Evolutionary conservation across 2,113 vertebrate species (phyloP).

Genomic region (human (Homo sapiens)): GRCh38 chr7:82548001-82548500

Average conservation of each 20-base stretch:
- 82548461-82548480: conserved; percentile 33
- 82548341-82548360: background rate
- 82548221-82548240: background rate
- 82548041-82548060: background rate
- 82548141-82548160: background rate
- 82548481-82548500: conserved; percentile 43
- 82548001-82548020: background rate
- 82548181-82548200: background rate
- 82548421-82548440: conserved; percentile 45
- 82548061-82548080: conserved; percentile 23
- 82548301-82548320: background rate
- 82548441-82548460: background rate
- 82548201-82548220: conserved; percentile 10
- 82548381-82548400: background rate
- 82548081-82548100: background rate
- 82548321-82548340: background rate
- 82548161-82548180: background rate
- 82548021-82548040: background rate
- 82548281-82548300: background rate
- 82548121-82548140: background rate
- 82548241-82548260: background rate
- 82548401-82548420: background rate
- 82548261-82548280: background rate
- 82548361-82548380: background rate
- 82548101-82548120: background rate